Conservation (phyloP, 2,888 invertebrate species). For the Apodemia duryi region DNA sequence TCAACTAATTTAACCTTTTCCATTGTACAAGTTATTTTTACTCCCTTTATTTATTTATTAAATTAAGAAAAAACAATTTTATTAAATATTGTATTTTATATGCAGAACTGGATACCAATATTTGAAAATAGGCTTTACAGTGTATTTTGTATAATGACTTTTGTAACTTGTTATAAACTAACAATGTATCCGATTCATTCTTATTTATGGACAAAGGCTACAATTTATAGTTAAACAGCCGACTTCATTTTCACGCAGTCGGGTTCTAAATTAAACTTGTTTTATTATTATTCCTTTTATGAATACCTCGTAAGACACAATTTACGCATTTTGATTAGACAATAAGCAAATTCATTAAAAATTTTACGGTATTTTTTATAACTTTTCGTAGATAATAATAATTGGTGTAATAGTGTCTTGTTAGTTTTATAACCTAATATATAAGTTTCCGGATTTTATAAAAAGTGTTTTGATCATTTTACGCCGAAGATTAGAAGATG, state of each 20-base stretch:
- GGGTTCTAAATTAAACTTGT: neutral
- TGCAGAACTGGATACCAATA: too few species aligned
- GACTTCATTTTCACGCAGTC: neutral
- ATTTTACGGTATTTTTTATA: conserved; percentile 10
- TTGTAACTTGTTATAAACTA: too few species aligned
- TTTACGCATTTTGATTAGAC: conserved; percentile 1
- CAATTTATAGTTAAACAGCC: neutral
- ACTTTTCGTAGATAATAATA: neutral
- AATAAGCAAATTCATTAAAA: neutral
- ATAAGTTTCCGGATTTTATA: neutral
- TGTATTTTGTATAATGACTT: too few species aligned
- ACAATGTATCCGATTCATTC: too few species aligned
- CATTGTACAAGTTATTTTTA: too few species aligned
- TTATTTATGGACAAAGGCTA: neutral
- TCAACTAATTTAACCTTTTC: too few species aligned
- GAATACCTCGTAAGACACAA: conserved; percentile 7
- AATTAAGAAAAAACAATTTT: too few species aligned
- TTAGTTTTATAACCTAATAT: neutral
- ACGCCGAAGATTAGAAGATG: too few species aligned
- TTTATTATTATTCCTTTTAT: neutral
- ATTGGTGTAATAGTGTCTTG: neutral
- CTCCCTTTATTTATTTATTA: too few species aligned
- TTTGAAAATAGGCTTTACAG: too few species aligned
- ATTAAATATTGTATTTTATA: too few species aligned
- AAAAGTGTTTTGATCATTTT: neutral